Base-by-base conservation (phyloP, 2,797 vertebrate species). In the Philypnodon macrostomus region DNA sequence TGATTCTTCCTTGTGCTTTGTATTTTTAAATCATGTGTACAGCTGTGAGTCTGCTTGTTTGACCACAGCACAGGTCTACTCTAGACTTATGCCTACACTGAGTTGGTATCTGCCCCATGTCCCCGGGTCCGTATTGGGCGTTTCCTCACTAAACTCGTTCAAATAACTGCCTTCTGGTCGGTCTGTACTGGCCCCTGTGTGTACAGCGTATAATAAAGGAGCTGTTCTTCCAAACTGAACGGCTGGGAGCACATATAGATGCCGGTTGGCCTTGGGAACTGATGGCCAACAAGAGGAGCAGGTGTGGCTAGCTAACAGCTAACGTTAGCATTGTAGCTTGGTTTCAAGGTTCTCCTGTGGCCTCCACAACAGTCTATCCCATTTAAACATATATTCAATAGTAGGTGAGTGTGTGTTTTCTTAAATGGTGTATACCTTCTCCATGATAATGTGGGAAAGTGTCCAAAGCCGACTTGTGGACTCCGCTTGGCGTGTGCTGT, bases 371-470 rank as follows among this genome's bases (percentile, higher is more conserved):
- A 14, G 2, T 30, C 6, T 31, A 11, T 12, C 14, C 30, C 0
- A 1, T 5, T 3, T 4, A n/a, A 19, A 24, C 10, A n/a, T 3
- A 18, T 5, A n/a, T 19, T 29, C 1, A 29, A 2, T 14, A 27
- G 23, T 3, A 6, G 5, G 14, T 5, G 1, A 0, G 1, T 30
- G 2, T 5, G 9, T 15, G 6, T 21, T 8, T 40, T 0, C 7
- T 18, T 1, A 2, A 0, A n/a, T n/a, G 8, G 11, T 19, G 21
- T 5, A 19, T 80, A 87, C 86, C 86, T 86, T 88, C 57, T 88
- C 86, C 86, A 88, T 88, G 59, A 36, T 61, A 11, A 5, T 14
- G 53, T 31, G 3, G 26, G 48, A 49, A 31, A 34, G n/a, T 46
- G 5, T 30, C 39, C 39, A 40, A 52, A 60, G 46, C 53, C 53